Evolutionary conservation across 2,113 vertebrate species (phyloP), one percentile per base, ranked within the genome.

Genomic region (Strix uralensis): DNA sequence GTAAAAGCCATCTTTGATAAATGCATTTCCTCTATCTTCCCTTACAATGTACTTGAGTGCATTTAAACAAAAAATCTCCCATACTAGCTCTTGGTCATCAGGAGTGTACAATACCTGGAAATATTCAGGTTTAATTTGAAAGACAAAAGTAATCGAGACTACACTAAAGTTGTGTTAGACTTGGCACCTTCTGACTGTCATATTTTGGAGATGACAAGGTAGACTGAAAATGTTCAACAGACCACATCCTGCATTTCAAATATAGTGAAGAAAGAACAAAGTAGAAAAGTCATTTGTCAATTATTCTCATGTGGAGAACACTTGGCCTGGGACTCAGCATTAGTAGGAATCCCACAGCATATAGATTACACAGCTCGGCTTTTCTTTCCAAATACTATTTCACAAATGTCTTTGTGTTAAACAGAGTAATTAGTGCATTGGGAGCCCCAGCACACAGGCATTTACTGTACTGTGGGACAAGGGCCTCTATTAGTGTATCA

Each of bases 391-490:
- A 95, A 67, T 17, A 19, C 51, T 52, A 27, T 59, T 94, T 55
- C 92, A 86, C 20, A 69, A 83, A 52, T 74, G 75, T 54, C 90
- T 94, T 88, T 93, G 85, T 89, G 88, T 90, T 83, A 74, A 81
- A 63, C 44, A 86, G 71, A 83, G 90, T 84, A 92, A 97, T 90
- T 93, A 96, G 88, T 94, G 90, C 18, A 86, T 88, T 94, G 96
- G 92, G 96, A 96, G 66, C 74, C 92, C 78, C 74, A 90, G 69
- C 81, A 77, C 30, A 47, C 65, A 63, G 61, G 52, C 66, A 15
- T 15, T 52, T 74, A 38, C 32, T 44, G 58, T 70, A 14, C 71
- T 58, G 46, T 42, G 81, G 85, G 78, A 69, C 25, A 47, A 82
- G 75, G 6, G 85, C 25, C 66, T 93, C 87, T 62, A 2, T 58